Percentiles rank a stretch among this genome's conserved stretches.
phyloP scores from a whole-genome alignment of 2,113 vertebrate species.

The Vombatus ursinus region DNA sequence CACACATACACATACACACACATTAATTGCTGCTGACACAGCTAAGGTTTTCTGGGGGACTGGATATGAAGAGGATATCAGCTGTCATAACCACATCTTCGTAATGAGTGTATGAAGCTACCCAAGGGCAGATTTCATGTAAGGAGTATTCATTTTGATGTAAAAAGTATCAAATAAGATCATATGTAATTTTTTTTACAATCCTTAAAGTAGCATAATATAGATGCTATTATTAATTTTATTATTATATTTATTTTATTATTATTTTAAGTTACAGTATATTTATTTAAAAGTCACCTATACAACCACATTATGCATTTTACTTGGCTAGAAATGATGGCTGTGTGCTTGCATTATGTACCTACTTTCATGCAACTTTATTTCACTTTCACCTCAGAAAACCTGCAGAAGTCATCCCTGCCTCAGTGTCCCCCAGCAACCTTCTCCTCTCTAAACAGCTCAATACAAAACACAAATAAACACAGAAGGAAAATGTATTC shows the following conservation, averaged over 20 bases:
- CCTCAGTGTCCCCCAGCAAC: neutral
- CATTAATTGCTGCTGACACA: neutral
- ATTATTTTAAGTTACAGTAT: neutral
- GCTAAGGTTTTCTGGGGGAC: neutral
- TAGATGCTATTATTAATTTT: neutral
- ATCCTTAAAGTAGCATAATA: neutral
- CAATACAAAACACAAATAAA: neutral
- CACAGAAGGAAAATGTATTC: neutral
- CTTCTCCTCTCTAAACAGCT: neutral
- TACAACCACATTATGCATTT: neutral
- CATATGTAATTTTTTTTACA: neutral
- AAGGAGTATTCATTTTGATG: neutral
- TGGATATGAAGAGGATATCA: neutral
- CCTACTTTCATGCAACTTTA: neutral
- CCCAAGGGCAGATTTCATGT: neutral
- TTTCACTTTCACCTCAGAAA: neutral
- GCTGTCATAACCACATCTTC: neutral
- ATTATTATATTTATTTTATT: neutral
- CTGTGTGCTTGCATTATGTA: neutral
- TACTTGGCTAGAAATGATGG: neutral
- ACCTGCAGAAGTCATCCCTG: neutral
- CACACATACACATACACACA: neutral
- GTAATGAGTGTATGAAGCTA: neutral
- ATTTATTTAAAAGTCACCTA: neutral
- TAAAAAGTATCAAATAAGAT: neutral